Evolutionary conservation across 2,888 invertebrate species (phyloP), one percentile per base, ranked within the genome.

Genomic region (Syrphus vitripennis): DNA sequence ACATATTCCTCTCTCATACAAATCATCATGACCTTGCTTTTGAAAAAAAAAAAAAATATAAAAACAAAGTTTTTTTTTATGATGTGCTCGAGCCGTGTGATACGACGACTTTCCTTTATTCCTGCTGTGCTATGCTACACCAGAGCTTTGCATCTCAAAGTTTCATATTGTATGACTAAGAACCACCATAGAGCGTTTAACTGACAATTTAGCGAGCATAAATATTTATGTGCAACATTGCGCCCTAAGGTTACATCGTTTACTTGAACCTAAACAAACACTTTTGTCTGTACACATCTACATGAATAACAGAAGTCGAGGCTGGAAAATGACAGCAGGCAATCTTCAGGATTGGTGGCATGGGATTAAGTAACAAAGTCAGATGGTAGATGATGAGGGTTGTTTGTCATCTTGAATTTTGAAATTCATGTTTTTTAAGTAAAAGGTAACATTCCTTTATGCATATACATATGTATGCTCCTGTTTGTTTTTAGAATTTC

Each of bases 211-310:
- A 86, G 82, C 74, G 77, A 70, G 57, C 57, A 86, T 86, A 78
- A 86, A 86, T 86, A 86, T 86, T 86, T 78, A 86, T 86, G 74
- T 82, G 82, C 86, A 82, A 74, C 70, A 82, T 69, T 78, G 77
- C 69, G 86, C 86, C 82, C 82, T 74, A 70, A 86, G 86, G 86
- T 74, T 77, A 81, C 76, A 84, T 69, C 81, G 65, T 84, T 84
- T 84, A 84, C 84, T 81, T 80, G 71, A 76, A 76, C 76, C 76
- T 72, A 67, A 76, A 67, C 67, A 80, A 84, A 71, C 84, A 84
- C 76, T 71, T 76, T 70, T 70, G 42, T 53, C 21, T 67, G 67
- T 21, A 31, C 21, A 29, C 21, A 29, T 55, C 24, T 50, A 82
- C 71, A 61, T 45, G 50, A 37, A 61, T 50, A 53, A 55, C 21